A percentile compares a stretch with the other conserved stretches of the same genome.
Evolutionary conservation across 2,888 invertebrate species (phyloP).

Genomic region (Anoplius nigerrimus): DNA sequence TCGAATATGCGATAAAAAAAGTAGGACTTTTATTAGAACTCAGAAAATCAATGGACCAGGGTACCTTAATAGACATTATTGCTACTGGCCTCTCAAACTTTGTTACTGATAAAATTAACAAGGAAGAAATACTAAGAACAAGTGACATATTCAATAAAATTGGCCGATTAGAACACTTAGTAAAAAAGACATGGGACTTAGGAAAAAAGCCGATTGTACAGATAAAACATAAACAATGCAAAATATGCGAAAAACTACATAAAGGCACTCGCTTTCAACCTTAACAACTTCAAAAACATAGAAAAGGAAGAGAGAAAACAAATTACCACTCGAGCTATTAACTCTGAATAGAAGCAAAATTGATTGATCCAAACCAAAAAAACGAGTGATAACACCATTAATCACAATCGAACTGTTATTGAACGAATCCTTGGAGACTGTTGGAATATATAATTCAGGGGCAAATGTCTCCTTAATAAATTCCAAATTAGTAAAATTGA

Average conservation of each 20-base stretch:
- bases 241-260: conserved; percentile 48
- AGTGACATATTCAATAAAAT: neutral
- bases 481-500: conserved; percentile 42
- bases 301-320: conserved; percentile 1
- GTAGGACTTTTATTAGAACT: no score
- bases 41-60: no score
- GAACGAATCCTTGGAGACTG: conserved; percentile 31
- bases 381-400: conserved; percentile 50
- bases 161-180: neutral
- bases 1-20: no score
- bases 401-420: conserved; percentile 39
- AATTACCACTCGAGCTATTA: conserved; percentile 3
- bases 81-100: no score
- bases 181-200: conserved; percentile 30
- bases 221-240: conserved; percentile 40
- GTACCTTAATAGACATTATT: no score
- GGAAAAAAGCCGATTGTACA: conserved; percentile 30
- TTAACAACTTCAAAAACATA: conserved; percentile 39
- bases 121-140: no score
- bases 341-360: no score
- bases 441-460: conserved; percentile 41
- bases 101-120: neutral
- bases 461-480: conserved; percentile 47
- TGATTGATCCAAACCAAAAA: no score
- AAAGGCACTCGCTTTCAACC: conserved; percentile 45